Percentiles rank a stretch among this genome's conserved stretches.
These are phyloP conservation scores for Chloroceryle amazona DNA, from an alignment of 2,797 vertebrate species.

Conservation along the genomic window DNA sequence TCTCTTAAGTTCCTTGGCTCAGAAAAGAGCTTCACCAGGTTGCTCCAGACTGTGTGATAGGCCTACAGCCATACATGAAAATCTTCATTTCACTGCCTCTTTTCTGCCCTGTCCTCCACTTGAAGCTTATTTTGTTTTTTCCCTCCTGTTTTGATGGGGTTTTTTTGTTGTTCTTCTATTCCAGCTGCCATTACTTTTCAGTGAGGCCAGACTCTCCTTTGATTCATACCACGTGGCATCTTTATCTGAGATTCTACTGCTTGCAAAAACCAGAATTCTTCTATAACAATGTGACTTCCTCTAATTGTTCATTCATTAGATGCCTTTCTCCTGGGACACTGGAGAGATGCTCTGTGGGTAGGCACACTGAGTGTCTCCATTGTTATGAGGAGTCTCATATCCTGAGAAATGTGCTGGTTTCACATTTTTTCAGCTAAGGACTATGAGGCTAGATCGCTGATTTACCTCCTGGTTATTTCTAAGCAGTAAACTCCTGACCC, in stretches of 20 bases:
- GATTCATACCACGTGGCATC: not conserved
- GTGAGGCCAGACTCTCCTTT: not conserved
- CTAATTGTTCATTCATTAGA: conserved; percentile 45
- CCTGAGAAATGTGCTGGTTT: conserved; percentile 15
- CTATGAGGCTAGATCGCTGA: not conserved
- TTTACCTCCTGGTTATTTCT: not conserved
- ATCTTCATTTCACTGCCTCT: not conserved
- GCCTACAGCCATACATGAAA: not conserved
- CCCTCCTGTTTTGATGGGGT: not conserved
- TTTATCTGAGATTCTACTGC: not conserved
- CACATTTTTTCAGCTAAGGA: not conserved
- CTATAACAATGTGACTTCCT: conserved; percentile 19
- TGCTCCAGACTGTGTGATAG: not conserved
- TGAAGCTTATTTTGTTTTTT: not conserved
- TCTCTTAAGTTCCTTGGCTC: not conserved
- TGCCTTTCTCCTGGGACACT: conserved; percentile 16
- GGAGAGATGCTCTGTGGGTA: not conserved
- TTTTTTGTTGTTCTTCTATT: not conserved
- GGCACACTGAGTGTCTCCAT: not conserved
- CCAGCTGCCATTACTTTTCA: not conserved
- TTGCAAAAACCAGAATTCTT: not conserved
- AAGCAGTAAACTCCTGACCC: not conserved
- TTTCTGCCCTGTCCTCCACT: not conserved
- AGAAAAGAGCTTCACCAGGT: not conserved
- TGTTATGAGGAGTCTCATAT: not conserved